phyloP scores from a whole-genome alignment of 2,113 vertebrate species.

The Electrona antarctica region DNA sequence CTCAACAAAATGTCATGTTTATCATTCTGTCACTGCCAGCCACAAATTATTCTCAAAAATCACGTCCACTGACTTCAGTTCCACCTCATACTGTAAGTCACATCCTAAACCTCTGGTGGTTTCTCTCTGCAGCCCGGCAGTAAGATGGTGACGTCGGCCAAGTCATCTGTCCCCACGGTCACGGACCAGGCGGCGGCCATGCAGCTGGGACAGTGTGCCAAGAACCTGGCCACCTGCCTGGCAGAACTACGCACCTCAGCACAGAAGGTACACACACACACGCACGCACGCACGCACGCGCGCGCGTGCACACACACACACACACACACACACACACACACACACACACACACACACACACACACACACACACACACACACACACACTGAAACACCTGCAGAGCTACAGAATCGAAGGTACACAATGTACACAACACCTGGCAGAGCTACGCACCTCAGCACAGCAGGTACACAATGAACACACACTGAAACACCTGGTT shows the following conservation, averaged over 20 bases:
- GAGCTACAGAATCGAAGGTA: no score
- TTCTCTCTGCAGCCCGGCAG: slow-evolving; percentile 86
- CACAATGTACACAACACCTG: background rate
- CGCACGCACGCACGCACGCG: background rate
- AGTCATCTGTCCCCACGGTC: slow-evolving; percentile 95
- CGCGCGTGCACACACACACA: no score
- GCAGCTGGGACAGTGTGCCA: slow-evolving; percentile 97
- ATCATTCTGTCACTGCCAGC: no score
- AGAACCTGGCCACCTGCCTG: slow-evolving; percentile 95
- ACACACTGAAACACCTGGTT: background rate
- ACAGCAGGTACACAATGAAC: no score
- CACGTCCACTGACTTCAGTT: no score
- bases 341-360: background rate
- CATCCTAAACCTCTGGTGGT: background rate
- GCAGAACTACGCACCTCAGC: slow-evolving; percentile 92
- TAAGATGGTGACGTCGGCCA: slow-evolving; percentile 97
- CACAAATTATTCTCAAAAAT: no score
- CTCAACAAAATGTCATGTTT: no score
- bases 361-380: background rate
- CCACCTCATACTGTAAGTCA: no score
- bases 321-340: background rate
- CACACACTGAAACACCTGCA: background rate
- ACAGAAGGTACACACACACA: slow-evolving; percentile 91
- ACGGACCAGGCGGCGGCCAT: slow-evolving; percentile 96
- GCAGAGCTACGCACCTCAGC: no score